Base-by-base conservation (phyloP, 2,888 invertebrate genomes). In the Drosophila villosipedis region DNA sequence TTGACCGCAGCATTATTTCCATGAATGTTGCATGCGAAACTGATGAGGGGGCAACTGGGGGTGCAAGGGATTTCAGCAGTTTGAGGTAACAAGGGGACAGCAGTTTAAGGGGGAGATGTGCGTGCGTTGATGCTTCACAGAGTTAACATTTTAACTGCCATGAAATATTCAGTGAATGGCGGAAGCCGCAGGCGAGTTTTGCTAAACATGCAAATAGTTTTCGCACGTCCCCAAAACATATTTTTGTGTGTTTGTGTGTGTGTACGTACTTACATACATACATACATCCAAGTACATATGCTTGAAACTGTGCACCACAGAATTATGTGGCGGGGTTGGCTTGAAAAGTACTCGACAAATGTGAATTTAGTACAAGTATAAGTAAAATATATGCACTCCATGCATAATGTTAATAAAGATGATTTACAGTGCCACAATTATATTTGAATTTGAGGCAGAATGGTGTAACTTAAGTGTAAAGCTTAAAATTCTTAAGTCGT, bases 141-240 rank as follows among this genome's bases (percentile, higher is more conserved):
- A 84, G 87, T 87, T 91, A 91, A 88, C 91, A 91, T 89, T 91
- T 91, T 88, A 89, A 91, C 82, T 91, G 90, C 84, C 91, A 91
- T 88, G 76, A 89, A 88, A 88, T 87, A 91, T 88, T 87, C 87
- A 88, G 75, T 76, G 85, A 68, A 68, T 30, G 58, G n/a, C 12
- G 14, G 4, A 7, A 7, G 30, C 54, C 61, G 47, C 31, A 10
- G 58, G 43, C 30, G 6, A 31, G 43, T 43, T 43, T 43, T 19
- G 39, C 70, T 58, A 59, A 78, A 90, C 86, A 90, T 78, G 86
- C 60, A 83, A 90, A 90, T 88, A 88, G 85, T 90, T 85, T 85
- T 83, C 85, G 68, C 88, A 74, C 75, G 77, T 74, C 53, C 61
- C 65, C 62, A 31, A 65, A 65, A 65, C 64, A 68, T 61, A 59